phyloP scores from a whole-genome alignment of 2,888 invertebrate genomes.

The Saturnia pavonia region DNA sequence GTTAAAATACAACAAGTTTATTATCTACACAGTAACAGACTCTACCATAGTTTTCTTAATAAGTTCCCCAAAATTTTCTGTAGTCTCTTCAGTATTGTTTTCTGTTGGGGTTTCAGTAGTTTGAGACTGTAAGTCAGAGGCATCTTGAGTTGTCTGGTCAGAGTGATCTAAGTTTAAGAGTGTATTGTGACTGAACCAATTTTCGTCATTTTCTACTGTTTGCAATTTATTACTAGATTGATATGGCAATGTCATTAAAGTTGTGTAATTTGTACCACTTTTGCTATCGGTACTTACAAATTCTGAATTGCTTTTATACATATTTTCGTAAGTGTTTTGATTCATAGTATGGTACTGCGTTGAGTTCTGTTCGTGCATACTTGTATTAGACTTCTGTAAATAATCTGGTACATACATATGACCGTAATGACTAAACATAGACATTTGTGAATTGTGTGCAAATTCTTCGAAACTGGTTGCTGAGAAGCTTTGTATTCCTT shows the following conservation, averaged over 20 bases:
- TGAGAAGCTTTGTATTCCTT: constrained; percentile 73
- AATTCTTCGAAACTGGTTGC: constrained; percentile 79
- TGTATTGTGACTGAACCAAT: constrained; percentile 76
- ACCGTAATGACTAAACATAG: constrained; percentile 77
- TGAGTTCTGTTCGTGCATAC: constrained; percentile 56
- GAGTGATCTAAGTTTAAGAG: constrained; percentile 65
- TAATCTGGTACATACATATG: constrained; percentile 75
- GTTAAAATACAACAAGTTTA: constrained; percentile 71
- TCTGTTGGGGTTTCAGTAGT: constrained; percentile 45
- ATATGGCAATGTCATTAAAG: constrained; percentile 84
- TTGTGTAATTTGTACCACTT: constrained; percentile 83
- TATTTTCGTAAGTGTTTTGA: constrained; percentile 63
- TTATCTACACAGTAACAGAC: constrained; percentile 90
- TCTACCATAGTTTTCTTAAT: constrained; percentile 96
- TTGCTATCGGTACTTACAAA: constrained; percentile 74
- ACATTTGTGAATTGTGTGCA: constrained; percentile 76
- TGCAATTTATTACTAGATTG: constrained; percentile 86
- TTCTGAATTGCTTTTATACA: constrained; percentile 67
- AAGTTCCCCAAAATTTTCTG: constrained; percentile 94
- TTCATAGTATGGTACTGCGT: constrained; percentile 62
- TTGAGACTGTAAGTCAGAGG: constrained; percentile 47
- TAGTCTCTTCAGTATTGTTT: constrained; percentile 52
- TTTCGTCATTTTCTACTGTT: constrained; percentile 77
- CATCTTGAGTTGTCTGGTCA: constrained; percentile 65
- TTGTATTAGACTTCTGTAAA: constrained; percentile 60